Percentiles rank a stretch among this genome's conserved stretches.
Evolutionary conservation across 1,140 invertebrate species (phyloP).

Genomic region (Paramacrobiotus metropolitanus): DNA sequence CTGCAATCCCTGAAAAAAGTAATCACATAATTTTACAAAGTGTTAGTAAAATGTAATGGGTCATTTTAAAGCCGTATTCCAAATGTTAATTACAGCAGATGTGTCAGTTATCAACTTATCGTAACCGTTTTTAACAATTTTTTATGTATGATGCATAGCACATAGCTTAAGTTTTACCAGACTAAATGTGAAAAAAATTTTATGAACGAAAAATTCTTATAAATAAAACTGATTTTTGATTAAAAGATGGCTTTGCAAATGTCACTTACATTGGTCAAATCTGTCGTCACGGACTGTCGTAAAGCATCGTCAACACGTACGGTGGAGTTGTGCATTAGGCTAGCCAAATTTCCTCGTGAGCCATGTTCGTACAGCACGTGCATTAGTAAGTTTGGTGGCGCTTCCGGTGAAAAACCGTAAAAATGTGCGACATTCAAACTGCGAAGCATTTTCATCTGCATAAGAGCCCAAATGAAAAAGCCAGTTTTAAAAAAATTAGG

Average conservation of each 20-base stretch:
- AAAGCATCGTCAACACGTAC: neutral
- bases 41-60: no score
- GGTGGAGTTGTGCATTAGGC: neutral
- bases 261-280: constrained; percentile 1
- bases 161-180: no score
- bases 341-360: neutral
- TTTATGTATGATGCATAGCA: no score
- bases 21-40: neutral
- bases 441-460: neutral
- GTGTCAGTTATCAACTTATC: no score
- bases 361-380: neutral
- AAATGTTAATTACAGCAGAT: no score
- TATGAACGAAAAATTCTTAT: no score
- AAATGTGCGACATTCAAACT: neutral
- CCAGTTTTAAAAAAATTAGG: no score
- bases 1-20: neutral
- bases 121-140: no score
- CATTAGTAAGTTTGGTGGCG: neutral
- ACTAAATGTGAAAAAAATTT: no score
- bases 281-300: neutral
- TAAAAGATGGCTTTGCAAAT: no score
- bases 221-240: no score
- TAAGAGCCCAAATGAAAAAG: neutral
- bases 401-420: neutral
- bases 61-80: no score